Base-by-base conservation (phyloP, 92 coral and sea anemone genomes). In the Heteractis magnifica region DNA sequence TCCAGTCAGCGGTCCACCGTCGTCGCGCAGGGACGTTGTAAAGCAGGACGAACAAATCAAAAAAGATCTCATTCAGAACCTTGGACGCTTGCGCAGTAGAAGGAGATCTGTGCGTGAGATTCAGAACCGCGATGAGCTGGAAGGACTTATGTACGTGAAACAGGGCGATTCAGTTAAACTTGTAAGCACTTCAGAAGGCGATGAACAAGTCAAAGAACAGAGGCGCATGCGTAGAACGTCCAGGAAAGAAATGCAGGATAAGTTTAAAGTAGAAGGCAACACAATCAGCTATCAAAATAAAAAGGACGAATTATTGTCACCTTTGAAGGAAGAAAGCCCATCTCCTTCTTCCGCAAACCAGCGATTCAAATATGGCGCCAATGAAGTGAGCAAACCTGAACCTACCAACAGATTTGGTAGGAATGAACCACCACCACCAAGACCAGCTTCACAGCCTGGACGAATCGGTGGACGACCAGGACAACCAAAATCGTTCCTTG, bases 61-160 rank as follows among this genome's bases (percentile, higher is more conserved):
- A 56, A 87, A 88, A 62, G 94, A 88, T 56, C 72, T 91, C 65
- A 58, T 91, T 23, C 92, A 88, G 86, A 93, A 93, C 83, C 89
- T 93, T 23, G 91, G 94, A 52, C 84, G 92, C 41, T 73, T 93
- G 77, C 90, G 98, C 49, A 74, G 92, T 78, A 88, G 98, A 51
- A 84, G 98, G 49, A 86, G 98, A 56, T 93, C 98, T 13, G 88
- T 93, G 19, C 98, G 98, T 56, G 98, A 93, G 91, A 85, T 93
- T 48, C 94, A 93, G 85, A 91, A 86, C 82, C 86, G 88, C 21
- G 98, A 93, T 55, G 98, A 93, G 65, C 75, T 93, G 83, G 98
- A 93, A 5, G 98, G 98, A 20, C 85, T 93, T 51, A 93, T 93
- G 98, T 93, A 93, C 78, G 98, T 93, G 4, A 93, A 93, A 80